These are phyloP conservation scores for Drepanosiphum platanoidis DNA, from an alignment of 2,888 invertebrate genomes.

Conservation along the genomic window DNA sequence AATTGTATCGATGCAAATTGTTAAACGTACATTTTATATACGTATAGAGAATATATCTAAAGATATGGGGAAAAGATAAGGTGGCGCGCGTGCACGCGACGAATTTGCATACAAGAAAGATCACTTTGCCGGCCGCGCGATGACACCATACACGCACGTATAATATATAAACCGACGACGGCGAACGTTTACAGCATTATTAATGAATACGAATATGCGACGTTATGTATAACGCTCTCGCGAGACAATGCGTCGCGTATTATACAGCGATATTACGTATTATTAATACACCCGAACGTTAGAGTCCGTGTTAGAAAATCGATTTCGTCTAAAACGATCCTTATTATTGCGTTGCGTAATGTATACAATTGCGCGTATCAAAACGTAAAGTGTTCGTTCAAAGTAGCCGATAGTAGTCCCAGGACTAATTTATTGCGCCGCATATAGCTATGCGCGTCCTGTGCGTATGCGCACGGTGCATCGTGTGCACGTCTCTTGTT, in stretches of 20 bases:
- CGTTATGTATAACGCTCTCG: background rate
- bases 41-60: too few species aligned
- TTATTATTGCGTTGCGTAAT: too few species aligned
- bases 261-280: background rate
- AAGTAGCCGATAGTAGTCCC: background rate
- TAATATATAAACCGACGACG: background rate
- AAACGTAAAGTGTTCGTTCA: background rate
- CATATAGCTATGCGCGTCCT: background rate
- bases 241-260: background rate
- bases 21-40: background rate
- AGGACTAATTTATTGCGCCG: background rate
- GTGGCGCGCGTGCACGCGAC: background rate
- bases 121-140: background rate
- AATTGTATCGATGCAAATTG: too few species aligned
- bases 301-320: too few species aligned
- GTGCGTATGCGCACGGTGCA: background rate
- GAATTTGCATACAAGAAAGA: slow-evolving; percentile 35
- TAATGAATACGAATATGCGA: background rate
- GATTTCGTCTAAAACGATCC: background rate
- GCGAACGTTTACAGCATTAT: slow-evolving; percentile 24
- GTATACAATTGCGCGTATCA: background rate
- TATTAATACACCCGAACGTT: background rate
- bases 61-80: background rate
- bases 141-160: too few species aligned
- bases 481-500: background rate